These are phyloP conservation scores for Sorex maritimensis DNA, from an alignment of 2,797 vertebrate species.

Conservation along the genomic window DNA sequence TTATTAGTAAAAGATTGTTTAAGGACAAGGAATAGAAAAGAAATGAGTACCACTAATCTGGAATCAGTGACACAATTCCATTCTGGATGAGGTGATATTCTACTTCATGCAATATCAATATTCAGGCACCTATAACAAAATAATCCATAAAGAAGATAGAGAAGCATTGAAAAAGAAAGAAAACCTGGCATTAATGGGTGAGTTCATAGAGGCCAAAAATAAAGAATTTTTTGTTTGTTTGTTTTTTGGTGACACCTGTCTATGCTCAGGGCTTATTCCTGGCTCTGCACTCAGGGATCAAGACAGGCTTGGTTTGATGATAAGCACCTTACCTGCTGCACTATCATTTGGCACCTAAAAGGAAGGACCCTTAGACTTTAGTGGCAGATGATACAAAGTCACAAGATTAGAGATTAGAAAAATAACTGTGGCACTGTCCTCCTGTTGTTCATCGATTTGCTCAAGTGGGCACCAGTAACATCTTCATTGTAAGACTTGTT, in stretches of 20 bases:
- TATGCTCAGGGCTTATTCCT: too few species aligned
- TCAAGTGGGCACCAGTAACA: too few species aligned
- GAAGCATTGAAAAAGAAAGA: neutral
- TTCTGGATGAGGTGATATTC: neutral
- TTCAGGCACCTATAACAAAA: neutral
- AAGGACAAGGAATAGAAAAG: slow-evolving; percentile 2
- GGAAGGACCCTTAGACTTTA: neutral
- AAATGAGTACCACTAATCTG: neutral
- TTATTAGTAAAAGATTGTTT: neutral
- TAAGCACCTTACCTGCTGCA: too few species aligned
- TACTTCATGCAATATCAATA: neutral
- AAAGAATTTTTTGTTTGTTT: neutral
- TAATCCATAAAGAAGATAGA: neutral
- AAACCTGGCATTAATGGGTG: neutral
- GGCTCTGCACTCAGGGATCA: too few species aligned
- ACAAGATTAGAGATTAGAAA: neutral
- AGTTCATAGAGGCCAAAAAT: neutral
- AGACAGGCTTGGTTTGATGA: too few species aligned
- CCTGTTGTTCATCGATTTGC: too few species aligned
- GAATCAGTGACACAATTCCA: neutral
- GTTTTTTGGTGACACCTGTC: too few species aligned
- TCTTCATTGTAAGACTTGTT: too few species aligned
- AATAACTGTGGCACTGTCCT: too few species aligned
- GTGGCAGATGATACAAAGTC: neutral
- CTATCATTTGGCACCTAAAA: too few species aligned